Conservation (phyloP, 2,113 vertebrate species). For the Gallinago undulata region DNA sequence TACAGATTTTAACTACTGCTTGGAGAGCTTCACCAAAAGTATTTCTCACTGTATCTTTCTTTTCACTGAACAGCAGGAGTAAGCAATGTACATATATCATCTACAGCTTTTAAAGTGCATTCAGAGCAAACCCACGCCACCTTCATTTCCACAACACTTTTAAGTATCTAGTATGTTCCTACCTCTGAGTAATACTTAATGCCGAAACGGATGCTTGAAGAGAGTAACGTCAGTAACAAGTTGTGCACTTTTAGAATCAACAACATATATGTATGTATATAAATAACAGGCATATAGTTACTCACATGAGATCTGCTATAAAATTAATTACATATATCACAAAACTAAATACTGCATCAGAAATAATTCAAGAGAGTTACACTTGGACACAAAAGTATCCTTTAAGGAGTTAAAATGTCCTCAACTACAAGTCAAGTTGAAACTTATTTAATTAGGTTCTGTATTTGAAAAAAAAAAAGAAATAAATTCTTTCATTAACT, state of each 20-base stretch:
- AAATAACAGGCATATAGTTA: neutral
- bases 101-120: neutral
- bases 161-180: neutral
- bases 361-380: neutral
- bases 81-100: neutral
- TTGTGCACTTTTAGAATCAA: neutral
- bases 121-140: neutral
- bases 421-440: conserved; percentile 74
- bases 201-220: neutral
- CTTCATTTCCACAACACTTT: neutral
- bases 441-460: conserved; percentile 81
- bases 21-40: neutral
- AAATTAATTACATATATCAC: neutral
- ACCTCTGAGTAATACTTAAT: neutral
- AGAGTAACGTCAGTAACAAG: neutral
- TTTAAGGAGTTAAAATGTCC: conserved; percentile 75
- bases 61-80: neutral
- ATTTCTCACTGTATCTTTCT: neutral
- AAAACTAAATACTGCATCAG: neutral
- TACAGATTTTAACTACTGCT: conserved; percentile 19
- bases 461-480: conserved; percentile 61
- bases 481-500: conserved; percentile 82
- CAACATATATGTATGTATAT: neutral
- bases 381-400: conserved; percentile 41
- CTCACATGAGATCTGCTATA: neutral